Evolutionary conservation across 2,888 invertebrate species (phyloP).

Genomic region (Gonocerus acuteangulatus): DNA sequence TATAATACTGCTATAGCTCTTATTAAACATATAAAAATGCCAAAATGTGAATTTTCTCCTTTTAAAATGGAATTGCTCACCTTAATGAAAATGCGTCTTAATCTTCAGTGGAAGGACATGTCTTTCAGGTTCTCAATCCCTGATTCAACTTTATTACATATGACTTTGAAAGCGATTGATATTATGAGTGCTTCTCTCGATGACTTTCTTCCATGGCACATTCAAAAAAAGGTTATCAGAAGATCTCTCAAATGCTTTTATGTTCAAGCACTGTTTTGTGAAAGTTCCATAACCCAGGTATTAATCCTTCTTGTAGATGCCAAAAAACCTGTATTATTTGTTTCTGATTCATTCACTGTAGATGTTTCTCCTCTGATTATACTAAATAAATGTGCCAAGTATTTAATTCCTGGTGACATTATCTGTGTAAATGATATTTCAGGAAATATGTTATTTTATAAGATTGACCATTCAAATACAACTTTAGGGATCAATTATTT

Average conservation of each 20-base stretch:
- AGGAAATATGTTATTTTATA: slow-evolving; percentile 2
- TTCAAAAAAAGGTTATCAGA: slow-evolving; percentile 2
- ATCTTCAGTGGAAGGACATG: slow-evolving; percentile 22
- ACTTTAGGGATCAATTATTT: neutral
- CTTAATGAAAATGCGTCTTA: slow-evolving; percentile 15
- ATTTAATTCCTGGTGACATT: slow-evolving; percentile 9
- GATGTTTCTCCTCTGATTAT: neutral
- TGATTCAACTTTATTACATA: slow-evolving; percentile 2
- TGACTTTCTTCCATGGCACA: slow-evolving; percentile 17
- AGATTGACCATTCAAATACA: neutral
- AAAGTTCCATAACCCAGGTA: neutral
- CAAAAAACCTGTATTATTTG: slow-evolving; percentile 13
- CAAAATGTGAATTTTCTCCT: slow-evolving; percentile 4
- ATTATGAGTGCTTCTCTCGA: slow-evolving; percentile 12
- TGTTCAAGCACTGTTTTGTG: neutral
- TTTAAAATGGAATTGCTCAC: slow-evolving; percentile 25
- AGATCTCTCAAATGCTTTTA: slow-evolving; percentile 10
- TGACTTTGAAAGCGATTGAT: slow-evolving; percentile 2
- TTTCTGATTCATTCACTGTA: neutral
- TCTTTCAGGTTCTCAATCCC: slow-evolving; percentile 14
- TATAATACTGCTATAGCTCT: slow-evolving; percentile 7
- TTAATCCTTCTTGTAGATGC: slow-evolving; percentile 1
- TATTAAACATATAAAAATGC: slow-evolving; percentile 20
- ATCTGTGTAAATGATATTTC: neutral
- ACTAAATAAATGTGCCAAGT: neutral